phyloP scores from a whole-genome alignment of 1,140 invertebrate species.

The Plectrocnemia conspersa region DNA sequence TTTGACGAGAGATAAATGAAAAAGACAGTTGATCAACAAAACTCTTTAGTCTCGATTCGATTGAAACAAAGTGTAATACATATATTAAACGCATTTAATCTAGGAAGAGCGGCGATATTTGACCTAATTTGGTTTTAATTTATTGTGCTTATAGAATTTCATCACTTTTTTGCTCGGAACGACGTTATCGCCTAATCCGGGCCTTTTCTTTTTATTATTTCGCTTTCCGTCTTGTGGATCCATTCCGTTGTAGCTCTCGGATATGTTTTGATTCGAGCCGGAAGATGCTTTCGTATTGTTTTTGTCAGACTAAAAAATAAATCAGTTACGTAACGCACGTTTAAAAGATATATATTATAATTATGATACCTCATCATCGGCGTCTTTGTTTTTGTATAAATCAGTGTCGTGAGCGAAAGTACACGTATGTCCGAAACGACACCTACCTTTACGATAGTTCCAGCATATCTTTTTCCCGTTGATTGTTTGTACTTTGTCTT shows the following conservation, averaged over 20 bases:
- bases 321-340: conserved; percentile 24
- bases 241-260: too few species aligned
- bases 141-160: conserved; percentile 64
- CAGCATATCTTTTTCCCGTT: conserved; percentile 89
- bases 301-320: neutral
- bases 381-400: conserved; percentile 57
- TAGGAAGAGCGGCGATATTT: too few species aligned
- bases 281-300: too few species aligned
- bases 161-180: conserved; percentile 81
- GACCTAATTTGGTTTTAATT: conserved; percentile 21
- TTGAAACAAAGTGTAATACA: too few species aligned
- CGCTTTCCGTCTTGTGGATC: conserved; percentile 45
- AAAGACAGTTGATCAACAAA: too few species aligned
- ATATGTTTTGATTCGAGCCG: too few species aligned
- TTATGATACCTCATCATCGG: conserved; percentile 50
- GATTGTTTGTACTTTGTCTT: conserved; percentile 68
- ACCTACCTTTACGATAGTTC: conserved; percentile 87
- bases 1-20: too few species aligned
- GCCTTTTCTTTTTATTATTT: conserved; percentile 63
- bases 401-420: conserved; percentile 90
- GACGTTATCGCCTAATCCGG: conserved; percentile 71
- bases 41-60: too few species aligned
- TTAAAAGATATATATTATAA: conserved; percentile 37
- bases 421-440: conserved; percentile 87
- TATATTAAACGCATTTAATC: too few species aligned